Conservation (phyloP, 1,140 invertebrate species). For the Calliopsis andreniformis region DNA sequence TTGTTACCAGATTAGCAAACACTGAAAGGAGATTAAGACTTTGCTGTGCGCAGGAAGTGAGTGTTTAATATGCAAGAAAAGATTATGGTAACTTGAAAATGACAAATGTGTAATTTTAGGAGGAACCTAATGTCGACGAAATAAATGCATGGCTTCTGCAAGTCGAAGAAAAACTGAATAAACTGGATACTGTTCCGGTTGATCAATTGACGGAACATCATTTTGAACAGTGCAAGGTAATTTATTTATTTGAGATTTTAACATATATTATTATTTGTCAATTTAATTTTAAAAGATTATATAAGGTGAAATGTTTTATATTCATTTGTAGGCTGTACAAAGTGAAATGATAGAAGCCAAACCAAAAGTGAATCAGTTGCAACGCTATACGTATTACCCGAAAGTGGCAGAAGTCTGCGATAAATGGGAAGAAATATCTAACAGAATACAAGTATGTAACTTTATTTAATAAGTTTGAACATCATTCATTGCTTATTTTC, state of each 20-base stretch:
- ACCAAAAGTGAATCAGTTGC: slow-evolving; percentile 76
- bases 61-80: slow-evolving; percentile 20
- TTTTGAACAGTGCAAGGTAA: slow-evolving; percentile 81
- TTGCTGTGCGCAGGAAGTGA: slow-evolving; percentile 74
- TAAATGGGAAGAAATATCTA: slow-evolving; percentile 77
- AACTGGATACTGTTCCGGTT: slow-evolving; percentile 72
- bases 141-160: slow-evolving; percentile 81
- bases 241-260: slow-evolving; percentile 1
- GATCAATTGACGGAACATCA: slow-evolving; percentile 77
- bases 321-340: slow-evolving; percentile 72
- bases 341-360: slow-evolving; percentile 78
- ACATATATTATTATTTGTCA: not conserved
- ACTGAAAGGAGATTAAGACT: slow-evolving; percentile 76
- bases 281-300: slow-evolving; percentile 13
- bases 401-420: slow-evolving; percentile 77
- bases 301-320: slow-evolving; percentile 25
- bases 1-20: slow-evolving; percentile 72
- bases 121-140: slow-evolving; percentile 80
- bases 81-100: not conserved
- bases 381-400: slow-evolving; percentile 75
- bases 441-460: slow-evolving; percentile 75
- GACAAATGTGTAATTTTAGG: slow-evolving; percentile 57
- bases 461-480: slow-evolving; percentile 50
- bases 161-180: slow-evolving; percentile 78
- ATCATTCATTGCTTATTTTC: slow-evolving; percentile 71